phyloP scores from a whole-genome alignment of 2,797 vertebrate species.

The Bovichtus variegatus region DNA sequence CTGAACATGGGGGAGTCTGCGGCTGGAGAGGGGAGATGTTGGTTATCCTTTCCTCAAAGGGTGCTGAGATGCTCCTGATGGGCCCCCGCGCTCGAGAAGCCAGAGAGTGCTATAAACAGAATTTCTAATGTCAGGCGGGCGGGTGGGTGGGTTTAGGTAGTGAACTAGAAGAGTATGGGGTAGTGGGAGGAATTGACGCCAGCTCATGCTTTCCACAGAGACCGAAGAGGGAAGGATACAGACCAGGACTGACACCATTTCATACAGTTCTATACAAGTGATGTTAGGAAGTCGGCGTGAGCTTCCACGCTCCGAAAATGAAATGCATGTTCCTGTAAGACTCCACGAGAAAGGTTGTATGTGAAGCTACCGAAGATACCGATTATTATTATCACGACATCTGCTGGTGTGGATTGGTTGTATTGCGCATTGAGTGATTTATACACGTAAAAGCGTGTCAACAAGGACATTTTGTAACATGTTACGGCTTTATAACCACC shows the following conservation, averaged over 20 bases:
- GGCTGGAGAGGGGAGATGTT: slow-evolving; percentile 79
- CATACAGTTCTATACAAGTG: slow-evolving; percentile 70
- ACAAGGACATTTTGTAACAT: slow-evolving; percentile 25
- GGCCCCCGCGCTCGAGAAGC: slow-evolving; percentile 82
- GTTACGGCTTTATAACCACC: slow-evolving; percentile 21
- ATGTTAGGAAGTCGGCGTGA: slow-evolving; percentile 51
- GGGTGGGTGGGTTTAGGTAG: slow-evolving; percentile 81
- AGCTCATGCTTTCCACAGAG: slow-evolving; percentile 84
- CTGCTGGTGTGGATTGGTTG: slow-evolving; percentile 1
- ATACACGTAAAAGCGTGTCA: slow-evolving; percentile 20
- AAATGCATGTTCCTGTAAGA: slow-evolving; percentile 42
- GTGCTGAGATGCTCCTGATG: slow-evolving; percentile 85
- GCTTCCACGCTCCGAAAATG: slow-evolving; percentile 40
- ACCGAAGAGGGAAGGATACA: slow-evolving; percentile 79
- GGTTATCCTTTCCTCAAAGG: slow-evolving; percentile 87
- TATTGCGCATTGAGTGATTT: background rate
- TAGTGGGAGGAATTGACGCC: slow-evolving; percentile 82
- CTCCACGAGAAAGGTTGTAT: slow-evolving; percentile 10
- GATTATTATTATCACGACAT: background rate
- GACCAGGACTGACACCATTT: slow-evolving; percentile 86
- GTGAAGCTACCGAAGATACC: background rate
- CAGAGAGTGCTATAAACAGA: slow-evolving; percentile 88
- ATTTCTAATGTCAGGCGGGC: slow-evolving; percentile 87
- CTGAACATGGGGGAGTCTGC: slow-evolving; percentile 81
- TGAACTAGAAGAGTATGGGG: slow-evolving; percentile 78